Evolutionary conservation across 2,113 vertebrate species (phyloP).

Genomic region (Sakesphorus luctuosus): DNA sequence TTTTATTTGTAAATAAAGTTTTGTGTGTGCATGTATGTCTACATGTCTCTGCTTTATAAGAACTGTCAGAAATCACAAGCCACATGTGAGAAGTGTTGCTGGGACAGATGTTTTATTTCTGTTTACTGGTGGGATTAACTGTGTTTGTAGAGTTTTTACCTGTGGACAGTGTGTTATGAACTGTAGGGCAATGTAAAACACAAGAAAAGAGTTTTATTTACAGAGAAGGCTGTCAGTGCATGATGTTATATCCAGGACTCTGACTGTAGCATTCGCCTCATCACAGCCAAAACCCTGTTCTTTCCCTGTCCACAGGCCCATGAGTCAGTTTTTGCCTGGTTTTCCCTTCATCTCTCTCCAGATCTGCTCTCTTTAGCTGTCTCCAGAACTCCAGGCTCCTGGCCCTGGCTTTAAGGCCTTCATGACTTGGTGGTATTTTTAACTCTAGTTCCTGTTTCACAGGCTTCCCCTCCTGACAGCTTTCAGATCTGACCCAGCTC

Average conservation of each 20-base stretch:
- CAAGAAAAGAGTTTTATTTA: background rate
- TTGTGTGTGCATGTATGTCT: background rate
- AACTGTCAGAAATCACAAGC: background rate
- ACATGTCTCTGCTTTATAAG: background rate
- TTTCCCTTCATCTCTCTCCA: background rate
- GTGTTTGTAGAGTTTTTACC: background rate
- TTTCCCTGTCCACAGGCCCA: background rate
- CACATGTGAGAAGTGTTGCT: background rate
- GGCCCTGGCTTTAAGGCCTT: background rate
- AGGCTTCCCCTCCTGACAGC: background rate
- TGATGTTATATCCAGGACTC: rapidly evolving
- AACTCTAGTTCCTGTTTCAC: background rate
- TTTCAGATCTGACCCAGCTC: background rate
- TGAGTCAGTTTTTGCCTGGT: background rate
- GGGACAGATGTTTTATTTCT: background rate
- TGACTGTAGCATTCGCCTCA: background rate
- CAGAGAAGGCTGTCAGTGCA: background rate
- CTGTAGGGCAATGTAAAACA: background rate
- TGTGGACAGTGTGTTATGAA: background rate
- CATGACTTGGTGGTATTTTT: background rate
- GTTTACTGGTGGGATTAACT: background rate
- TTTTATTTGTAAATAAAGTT: background rate
- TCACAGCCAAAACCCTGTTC: background rate
- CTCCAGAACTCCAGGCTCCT: background rate
- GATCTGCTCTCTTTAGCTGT: background rate